Evolutionary conservation across 1,140 invertebrate species (phyloP), one percentile per base, ranked within the genome.

Genomic region (Geopemphigus sp.): DNA sequence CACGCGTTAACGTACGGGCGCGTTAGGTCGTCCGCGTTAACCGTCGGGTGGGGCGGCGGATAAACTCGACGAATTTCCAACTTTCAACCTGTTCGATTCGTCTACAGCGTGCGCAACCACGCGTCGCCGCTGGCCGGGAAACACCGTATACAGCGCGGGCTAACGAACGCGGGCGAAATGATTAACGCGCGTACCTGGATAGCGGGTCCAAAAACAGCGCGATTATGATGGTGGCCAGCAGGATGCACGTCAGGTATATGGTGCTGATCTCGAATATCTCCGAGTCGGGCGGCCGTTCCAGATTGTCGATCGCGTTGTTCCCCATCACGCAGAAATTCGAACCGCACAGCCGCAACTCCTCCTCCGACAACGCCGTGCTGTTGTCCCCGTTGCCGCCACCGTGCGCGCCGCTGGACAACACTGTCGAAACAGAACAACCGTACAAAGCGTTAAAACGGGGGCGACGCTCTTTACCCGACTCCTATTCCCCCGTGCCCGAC

Each of bases 121-220:
- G n/a, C n/a, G n/a, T n/a, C n/a, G n/a, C n/a, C n/a, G n/a, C n/a
- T n/a, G n/a, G n/a, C n/a, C n/a, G n/a, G n/a, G n/a, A n/a, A n/a
- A n/a, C n/a, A n/a, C n/a, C n/a, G n/a, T n/a, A n/a, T n/a, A n/a
- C n/a, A n/a, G n/a, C n/a, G n/a, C n/a, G n/a, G n/a, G n/a, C n/a
- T n/a, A n/a, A n/a, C n/a, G n/a, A n/a, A n/a, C n/a, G n/a, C n/a
- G n/a, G n/a, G 32, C 32, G 32, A 39, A 8, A 39, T 8, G 32
- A 39, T n/a, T n/a, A n/a, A n/a, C n/a, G n/a, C 32, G 8, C 32
- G 32, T 86, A 94, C 90, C 93, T 92, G 81, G 93, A 93, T 0
- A 97, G 88, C 12, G 95, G 93, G 87, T 98, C 96, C 32, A 99
- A 90, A 76, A 97, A 91, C 8, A 96, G 84, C 3, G 91, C 92